Evolutionary conservation across 2,113 vertebrate genomes (phyloP).

Genomic region (Leiothrix lutea): DNA sequence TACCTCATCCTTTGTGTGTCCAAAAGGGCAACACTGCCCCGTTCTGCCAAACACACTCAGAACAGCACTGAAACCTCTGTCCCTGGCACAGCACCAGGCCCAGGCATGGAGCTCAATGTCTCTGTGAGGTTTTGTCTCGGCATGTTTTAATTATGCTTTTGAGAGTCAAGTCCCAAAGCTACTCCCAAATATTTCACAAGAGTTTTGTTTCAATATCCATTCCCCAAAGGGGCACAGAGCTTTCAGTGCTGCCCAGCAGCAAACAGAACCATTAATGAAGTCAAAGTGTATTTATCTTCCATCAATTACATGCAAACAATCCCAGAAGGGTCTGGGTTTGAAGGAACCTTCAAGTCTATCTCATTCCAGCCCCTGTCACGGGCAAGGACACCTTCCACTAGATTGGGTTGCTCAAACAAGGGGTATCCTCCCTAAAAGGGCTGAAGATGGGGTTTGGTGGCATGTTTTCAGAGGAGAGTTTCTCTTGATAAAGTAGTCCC

Average conservation of each 20-base stretch:
- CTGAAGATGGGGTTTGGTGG: not conserved
- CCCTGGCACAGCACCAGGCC: not conserved
- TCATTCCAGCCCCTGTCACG: not conserved
- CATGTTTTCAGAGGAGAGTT: not conserved
- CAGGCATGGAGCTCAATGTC: too few relatives aligned
- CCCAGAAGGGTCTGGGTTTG: not conserved
- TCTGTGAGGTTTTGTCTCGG: accelerated
- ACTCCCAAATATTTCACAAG: not conserved
- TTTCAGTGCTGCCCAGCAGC: not conserved
- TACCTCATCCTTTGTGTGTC: too few relatives aligned
- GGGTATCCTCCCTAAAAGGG: not conserved
- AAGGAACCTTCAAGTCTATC: not conserved
- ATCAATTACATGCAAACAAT: not conserved
- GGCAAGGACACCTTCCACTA: not conserved
- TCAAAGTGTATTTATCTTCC: not conserved
- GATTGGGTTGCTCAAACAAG: not conserved
- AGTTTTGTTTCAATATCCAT: not conserved
- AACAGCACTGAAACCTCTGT: too few relatives aligned
- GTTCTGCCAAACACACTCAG: accelerated
- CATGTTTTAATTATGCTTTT: not conserved
- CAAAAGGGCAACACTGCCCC: too few relatives aligned
- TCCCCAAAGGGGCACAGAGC: not conserved
- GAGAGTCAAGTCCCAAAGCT: not conserved
- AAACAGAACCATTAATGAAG: not conserved
- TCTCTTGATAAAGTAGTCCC: not conserved